A percentile compares a stretch with the other conserved stretches of the same genome.
Evolutionary conservation across 37 sponge, comb jelly and placozoan genomes (phyloP).

Genomic region (Ianthella basta): DNA sequence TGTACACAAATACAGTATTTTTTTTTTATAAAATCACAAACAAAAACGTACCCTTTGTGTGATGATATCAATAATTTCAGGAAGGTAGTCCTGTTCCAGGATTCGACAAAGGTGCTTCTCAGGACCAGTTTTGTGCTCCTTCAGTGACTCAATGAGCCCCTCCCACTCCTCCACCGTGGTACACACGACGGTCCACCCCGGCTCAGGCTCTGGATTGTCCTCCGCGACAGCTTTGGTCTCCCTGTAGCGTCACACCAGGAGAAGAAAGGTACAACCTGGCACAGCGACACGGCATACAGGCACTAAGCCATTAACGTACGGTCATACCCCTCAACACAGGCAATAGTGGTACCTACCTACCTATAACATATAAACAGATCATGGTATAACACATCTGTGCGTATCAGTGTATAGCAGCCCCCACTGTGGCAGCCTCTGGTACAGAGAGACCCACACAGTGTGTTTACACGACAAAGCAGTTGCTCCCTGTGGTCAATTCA

Average conservation of each 20-base stretch:
- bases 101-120: conserved; percentile 40
- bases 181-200: conserved; percentile 71
- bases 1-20: conserved; percentile 27
- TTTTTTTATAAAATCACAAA: conserved; percentile 16
- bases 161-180: conserved; percentile 77
- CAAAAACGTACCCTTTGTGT: conserved; percentile 20
- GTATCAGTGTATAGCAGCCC: too few species aligned
- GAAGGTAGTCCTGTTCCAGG: conserved; percentile 47
- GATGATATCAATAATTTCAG: conserved; percentile 42
- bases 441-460: too few species aligned
- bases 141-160: conserved; percentile 50
- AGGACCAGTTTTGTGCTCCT: conserved; percentile 24
- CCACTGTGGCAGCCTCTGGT: too few species aligned
- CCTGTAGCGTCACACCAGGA: not conserved
- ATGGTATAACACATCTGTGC: too few species aligned
- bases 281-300: too few species aligned
- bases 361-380: too few species aligned
- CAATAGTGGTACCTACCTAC: too few species aligned
- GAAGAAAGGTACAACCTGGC: too few species aligned
- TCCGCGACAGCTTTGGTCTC: not conserved
- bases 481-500: too few species aligned
- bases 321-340: too few species aligned
- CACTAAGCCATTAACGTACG: too few species aligned
- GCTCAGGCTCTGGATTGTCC: not conserved
- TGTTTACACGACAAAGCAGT: too few species aligned